A percentile compares a stretch with the other conserved stretches of the same genome.
Evolutionary conservation across 2,797 vertebrate species (phyloP).

Genomic region (Phataginus tetradactyla): DNA sequence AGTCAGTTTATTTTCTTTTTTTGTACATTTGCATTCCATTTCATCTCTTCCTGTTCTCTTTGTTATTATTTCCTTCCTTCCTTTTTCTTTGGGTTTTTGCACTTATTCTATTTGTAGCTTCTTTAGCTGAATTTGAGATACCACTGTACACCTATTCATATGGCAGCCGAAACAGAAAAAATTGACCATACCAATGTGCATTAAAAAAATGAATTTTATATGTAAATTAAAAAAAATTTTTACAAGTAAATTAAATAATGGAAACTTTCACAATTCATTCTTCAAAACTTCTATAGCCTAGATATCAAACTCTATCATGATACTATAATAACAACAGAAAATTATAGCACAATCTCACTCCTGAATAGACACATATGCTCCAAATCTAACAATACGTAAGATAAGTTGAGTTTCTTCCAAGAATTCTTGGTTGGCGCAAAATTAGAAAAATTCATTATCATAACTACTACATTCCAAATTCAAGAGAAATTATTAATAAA

Average conservation of each 20-base stretch:
- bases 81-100: not conserved
- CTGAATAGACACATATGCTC: not conserved
- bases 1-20: not conserved
- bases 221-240: not conserved
- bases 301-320: not conserved
- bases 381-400: not conserved
- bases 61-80: not conserved
- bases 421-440: not conserved
- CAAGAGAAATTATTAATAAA: slow-evolving; percentile 30
- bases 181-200: not conserved
- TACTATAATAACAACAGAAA: not conserved
- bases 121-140: not conserved
- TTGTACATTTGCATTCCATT: not conserved
- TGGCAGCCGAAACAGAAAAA: not conserved
- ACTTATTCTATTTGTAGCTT: not conserved
- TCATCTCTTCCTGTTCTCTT: not conserved
- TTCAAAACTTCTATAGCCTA: not conserved
- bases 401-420: not conserved
- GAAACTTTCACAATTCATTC: not conserved
- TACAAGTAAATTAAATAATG: not conserved
- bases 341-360: not conserved
- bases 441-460: not conserved
- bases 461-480: not conserved
- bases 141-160: not conserved
- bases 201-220: not conserved